phyloP scores from a whole-genome alignment of 2,113 vertebrate genomes.

The Mobula birostris region DNA sequence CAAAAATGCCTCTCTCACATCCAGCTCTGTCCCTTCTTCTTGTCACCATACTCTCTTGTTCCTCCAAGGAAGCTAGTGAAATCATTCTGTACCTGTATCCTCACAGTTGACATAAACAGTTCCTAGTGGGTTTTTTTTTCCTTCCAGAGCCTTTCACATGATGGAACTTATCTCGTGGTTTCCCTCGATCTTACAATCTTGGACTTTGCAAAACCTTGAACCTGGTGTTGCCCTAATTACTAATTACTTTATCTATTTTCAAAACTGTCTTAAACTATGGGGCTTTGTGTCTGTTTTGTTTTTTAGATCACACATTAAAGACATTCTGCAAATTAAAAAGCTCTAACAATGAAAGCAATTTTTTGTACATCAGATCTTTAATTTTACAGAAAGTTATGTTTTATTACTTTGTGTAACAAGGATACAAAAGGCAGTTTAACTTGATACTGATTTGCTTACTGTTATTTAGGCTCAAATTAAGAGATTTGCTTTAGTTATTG shows the following conservation, averaged over 20 bases:
- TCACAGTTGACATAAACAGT: neutral
- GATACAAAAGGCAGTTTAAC: neutral
- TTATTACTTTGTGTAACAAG: neutral
- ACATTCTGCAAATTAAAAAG: neutral
- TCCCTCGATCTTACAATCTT: neutral
- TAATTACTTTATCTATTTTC: neutral
- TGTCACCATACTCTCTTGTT: neutral
- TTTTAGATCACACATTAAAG: neutral
- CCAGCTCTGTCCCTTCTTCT: neutral
- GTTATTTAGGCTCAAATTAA: neutral
- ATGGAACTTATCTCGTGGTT: neutral
- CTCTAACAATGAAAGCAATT: neutral
- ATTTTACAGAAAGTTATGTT: neutral
- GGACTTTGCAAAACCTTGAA: neutral
- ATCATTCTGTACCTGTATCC: neutral
- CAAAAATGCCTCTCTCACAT: neutral
- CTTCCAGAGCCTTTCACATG: neutral
- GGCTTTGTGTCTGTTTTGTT: neutral
- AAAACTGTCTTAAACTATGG: neutral
- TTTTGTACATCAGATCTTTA: neutral
- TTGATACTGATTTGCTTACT: neutral
- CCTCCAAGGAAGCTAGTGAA: neutral
- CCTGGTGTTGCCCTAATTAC: neutral
- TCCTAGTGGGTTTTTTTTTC: neutral
- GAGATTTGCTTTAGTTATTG: neutral